Conservation (phyloP, 2,888 invertebrate species). For the Caradrina clavipalpis region DNA sequence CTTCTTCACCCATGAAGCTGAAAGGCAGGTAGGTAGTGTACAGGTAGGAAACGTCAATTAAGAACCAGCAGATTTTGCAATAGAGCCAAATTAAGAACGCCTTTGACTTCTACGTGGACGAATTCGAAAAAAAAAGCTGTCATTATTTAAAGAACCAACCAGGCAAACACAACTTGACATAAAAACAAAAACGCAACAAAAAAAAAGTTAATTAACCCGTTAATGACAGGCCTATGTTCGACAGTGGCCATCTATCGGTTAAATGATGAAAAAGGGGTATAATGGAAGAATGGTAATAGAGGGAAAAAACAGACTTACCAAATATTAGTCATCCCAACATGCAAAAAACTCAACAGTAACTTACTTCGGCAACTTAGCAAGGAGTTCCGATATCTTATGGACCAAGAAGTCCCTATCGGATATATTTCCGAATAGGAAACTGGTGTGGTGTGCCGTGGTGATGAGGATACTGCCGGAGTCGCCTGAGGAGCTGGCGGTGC, state of each 20-base stretch:
- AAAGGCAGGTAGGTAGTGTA: too few relatives aligned
- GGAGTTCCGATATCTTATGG: slow-evolving; percentile 96
- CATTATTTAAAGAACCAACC: too few relatives aligned
- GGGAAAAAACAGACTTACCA: slow-evolving; percentile 18
- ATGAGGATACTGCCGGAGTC: slow-evolving; percentile 93
- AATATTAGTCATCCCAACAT: slow-evolving; percentile 41
- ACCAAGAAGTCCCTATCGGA: slow-evolving; percentile 97
- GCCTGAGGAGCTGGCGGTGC: slow-evolving; percentile 91
- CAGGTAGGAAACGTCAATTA: too few relatives aligned
- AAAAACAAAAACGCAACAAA: too few relatives aligned
- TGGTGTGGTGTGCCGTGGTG: slow-evolving; percentile 95
- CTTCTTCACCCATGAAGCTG: too few relatives aligned
- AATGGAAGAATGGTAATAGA: neutral
- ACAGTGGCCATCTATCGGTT: neutral
- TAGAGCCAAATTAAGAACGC: too few relatives aligned
- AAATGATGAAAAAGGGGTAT: neutral
- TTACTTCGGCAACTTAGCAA: slow-evolving; percentile 93
- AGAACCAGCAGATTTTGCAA: too few relatives aligned
- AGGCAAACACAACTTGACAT: too few relatives aligned
- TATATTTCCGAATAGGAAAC: slow-evolving; percentile 97
- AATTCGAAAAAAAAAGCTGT: too few relatives aligned
- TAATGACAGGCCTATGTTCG: too few relatives aligned
- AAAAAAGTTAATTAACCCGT: too few relatives aligned
- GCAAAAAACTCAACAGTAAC: slow-evolving; percentile 58
- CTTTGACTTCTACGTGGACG: too few relatives aligned